Base-by-base conservation (phyloP, 2,888 invertebrate species). In the Physocephala rufipes region DNA sequence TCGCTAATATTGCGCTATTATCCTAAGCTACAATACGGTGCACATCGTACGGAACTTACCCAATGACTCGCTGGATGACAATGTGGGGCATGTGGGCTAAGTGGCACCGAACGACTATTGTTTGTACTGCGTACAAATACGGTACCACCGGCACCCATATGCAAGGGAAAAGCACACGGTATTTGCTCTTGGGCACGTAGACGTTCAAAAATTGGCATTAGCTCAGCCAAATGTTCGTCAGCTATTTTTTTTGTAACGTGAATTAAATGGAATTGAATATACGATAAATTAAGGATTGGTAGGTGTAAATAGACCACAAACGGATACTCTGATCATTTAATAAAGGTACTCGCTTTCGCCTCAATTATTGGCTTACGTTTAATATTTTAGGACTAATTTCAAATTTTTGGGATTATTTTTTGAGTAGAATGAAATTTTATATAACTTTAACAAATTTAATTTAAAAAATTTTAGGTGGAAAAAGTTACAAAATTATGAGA, bases 151-250 rank as follows among this genome's bases (percentile, higher is more conserved):
- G 86, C 91, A 78, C 89, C 91, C 90, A 94, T 93, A 89, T 94
- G 94, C 87, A 94, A 92, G 84, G 95, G 95, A 88, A 94, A 95
- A 85, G 95, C 94, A 89, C 94, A 94, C 86, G 95, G 95, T 82
- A 94, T 91, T 88, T 95, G 94, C 88, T 95, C 94, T 87, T 93
- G 93, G 87, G 94, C 94, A 86, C 95, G 91, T 87, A 95, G 91
- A 88, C 93, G 93, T 90, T 95, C 95, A 91, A 96, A 95, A 89
- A 96, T 95, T 86, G 95, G 95, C 93, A 92, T 95, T 92, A 96
- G 90, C 90, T 95, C 95, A 89, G 92, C 94, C 92, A 96, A 91
- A 90, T 95, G 94, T 90, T 95, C 95, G 90, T 95, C 94, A 88
- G 95, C 95, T 95, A 21, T 47, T 70, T 70, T 71, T n/a, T n/a